Evolutionary conservation across 2,113 vertebrate species (phyloP).

Genomic region (Rhynchomys soricoides): DNA sequence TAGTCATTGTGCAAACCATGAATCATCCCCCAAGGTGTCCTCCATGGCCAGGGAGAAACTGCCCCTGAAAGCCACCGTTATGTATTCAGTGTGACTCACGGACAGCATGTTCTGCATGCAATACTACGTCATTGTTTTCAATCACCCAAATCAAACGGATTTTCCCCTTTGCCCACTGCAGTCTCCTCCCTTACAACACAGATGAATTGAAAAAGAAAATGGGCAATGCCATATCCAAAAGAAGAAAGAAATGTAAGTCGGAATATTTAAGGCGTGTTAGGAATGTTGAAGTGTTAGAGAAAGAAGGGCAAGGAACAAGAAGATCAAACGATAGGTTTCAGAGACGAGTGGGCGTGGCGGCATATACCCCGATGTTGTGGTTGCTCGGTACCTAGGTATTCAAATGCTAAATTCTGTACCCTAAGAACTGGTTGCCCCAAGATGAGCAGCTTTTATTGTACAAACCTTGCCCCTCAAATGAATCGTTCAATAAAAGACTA

Average conservation of each 20-base stretch:
- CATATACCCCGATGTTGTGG: not conserved
- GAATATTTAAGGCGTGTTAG: conserved; percentile 47
- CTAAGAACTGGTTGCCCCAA: too few species aligned
- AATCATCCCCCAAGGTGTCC: conserved; percentile 55
- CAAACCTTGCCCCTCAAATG: too few species aligned
- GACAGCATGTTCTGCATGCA: conserved; percentile 42
- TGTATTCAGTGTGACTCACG: conserved; percentile 59
- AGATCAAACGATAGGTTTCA: not conserved
- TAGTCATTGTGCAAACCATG: conserved; percentile 30
- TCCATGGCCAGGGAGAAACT: conserved; percentile 55
- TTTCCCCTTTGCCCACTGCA: not conserved
- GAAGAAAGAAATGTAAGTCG: conserved; percentile 44
- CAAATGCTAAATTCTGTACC: too few species aligned
- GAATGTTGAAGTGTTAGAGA: not conserved
- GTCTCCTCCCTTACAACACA: not conserved
- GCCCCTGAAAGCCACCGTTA: conserved; percentile 44
- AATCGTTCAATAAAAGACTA: too few species aligned
- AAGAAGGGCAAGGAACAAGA: not conserved
- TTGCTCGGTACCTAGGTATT: too few species aligned
- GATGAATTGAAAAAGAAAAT: not conserved
- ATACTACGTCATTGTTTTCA: conserved; percentile 34
- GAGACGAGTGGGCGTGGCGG: not conserved
- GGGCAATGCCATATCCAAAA: conserved; percentile 44
- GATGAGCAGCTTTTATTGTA: too few species aligned
- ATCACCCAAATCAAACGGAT: not conserved